Evolutionary conservation across 2,797 vertebrate genomes (phyloP).

Genomic region (Rousettus madagascariensis): DNA sequence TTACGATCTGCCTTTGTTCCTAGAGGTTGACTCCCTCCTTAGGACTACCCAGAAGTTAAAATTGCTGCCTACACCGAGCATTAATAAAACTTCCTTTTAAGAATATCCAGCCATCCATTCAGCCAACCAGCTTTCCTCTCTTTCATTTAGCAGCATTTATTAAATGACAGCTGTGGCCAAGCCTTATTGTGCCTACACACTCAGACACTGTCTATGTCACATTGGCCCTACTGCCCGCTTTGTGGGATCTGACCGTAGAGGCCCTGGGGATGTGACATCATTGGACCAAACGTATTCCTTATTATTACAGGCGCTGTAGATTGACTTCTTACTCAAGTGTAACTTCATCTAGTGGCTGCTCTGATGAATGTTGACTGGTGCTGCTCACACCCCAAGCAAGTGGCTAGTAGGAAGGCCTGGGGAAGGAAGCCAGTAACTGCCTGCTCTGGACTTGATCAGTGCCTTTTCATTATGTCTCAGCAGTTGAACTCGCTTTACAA

Average conservation of each 20-base stretch:
- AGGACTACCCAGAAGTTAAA: background rate
- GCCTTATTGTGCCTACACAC: background rate
- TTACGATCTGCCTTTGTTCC: background rate
- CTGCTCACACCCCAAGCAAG: background rate
- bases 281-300: background rate
- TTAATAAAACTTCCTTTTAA: background rate
- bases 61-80: background rate
- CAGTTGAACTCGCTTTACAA: background rate
- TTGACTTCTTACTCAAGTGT: background rate
- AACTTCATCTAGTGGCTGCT: background rate
- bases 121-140: background rate
- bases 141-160: background rate
- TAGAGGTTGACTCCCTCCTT: background rate
- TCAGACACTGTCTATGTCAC: background rate
- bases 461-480: background rate
- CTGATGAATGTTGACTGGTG: background rate
- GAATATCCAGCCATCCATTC: background rate
- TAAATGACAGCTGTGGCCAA: background rate
- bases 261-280: background rate
- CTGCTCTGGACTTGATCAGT: background rate
- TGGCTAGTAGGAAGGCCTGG: background rate
- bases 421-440: background rate
- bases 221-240: fast-evolving
- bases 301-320: fast-evolving
- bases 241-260: background rate